Base-by-base conservation (phyloP, 2,113 vertebrate genomes). In the Lycocorax pyrrhopterus region DNA sequence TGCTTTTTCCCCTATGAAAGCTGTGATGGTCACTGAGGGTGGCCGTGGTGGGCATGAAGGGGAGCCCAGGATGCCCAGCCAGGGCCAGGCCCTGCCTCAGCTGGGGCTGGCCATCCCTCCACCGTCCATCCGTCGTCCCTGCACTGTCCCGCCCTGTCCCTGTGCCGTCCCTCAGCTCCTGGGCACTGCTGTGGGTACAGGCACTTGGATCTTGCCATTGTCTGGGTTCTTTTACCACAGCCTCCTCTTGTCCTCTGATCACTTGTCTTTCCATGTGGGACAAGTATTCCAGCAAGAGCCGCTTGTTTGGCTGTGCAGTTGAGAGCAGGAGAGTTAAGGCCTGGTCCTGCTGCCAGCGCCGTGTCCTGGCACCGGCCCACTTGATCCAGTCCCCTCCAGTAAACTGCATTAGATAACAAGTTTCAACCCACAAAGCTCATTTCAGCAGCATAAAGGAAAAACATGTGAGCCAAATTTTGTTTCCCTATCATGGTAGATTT, bases 291-390 rank as follows among this genome's bases (percentile, higher is more conserved):
- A 60, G 75, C 68, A 12, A 1, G 37, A 51, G 35, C 60, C 78
- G 80, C 32, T 6, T 20, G 4, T 18, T 52, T 8, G 26, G 53
- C 29, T 16, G 19, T 26, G 1, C 6, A 37, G 73, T 5, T 77
- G 82, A 7, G 43, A 21, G 15, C 63, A 52, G 35, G 21, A 39
- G 44, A 74, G 84, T 37, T 15, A 35, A 10, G 4, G 3, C 6
- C 49, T 4, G 43, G 9, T 41, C 10, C 83, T 21, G 53, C 83
- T 85, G 82, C 41, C 41, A 12, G 21, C 1, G 4, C 59, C 3
- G 0, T 9, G 26, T 6, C 4, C 80, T 32, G 81, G 26, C 16
- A 4, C 41, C 1, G 8, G 52, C 53, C 1, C 1, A 0, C 62
- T 17, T 4, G 1, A 0, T 7, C 23, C n/a, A 0, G 11, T 7